These are phyloP conservation scores for Rhodeus uyekii DNA, from an alignment of 2,797 vertebrate genomes.

Conservation along the genomic window DNA sequence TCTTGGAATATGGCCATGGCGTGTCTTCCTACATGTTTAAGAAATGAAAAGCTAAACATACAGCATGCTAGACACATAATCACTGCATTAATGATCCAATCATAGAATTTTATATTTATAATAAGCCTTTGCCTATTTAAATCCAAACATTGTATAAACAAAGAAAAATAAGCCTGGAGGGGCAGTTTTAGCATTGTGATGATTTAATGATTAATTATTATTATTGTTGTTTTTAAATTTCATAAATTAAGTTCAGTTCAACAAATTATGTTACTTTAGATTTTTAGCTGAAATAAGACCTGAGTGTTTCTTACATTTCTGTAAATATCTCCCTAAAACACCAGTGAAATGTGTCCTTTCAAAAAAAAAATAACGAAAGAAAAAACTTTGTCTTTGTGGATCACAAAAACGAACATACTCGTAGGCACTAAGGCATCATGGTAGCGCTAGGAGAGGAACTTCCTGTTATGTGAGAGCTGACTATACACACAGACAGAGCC, in stretches of 20 bases:
- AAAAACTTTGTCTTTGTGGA: constrained; percentile 33
- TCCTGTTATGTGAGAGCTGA: constrained; percentile 60
- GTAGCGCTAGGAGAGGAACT: constrained; percentile 57
- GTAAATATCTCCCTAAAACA: background rate
- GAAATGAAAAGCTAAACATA: too few species aligned
- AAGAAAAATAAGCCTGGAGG: background rate
- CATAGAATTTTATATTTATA: too few species aligned
- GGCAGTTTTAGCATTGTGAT: background rate
- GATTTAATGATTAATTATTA: background rate
- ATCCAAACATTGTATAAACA: too few species aligned
- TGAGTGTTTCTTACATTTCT: background rate
- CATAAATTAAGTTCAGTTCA: background rate
- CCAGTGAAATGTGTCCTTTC: background rate
- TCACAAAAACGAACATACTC: constrained; percentile 37
- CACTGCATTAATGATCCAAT: too few species aligned
- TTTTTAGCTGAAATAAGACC: background rate
- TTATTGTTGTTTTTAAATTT: background rate
- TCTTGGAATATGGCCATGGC: too few species aligned
- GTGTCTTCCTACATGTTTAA: too few species aligned
- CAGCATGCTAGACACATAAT: too few species aligned
- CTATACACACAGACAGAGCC: constrained; percentile 49
- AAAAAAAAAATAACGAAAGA: background rate
- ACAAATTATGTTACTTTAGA: background rate
- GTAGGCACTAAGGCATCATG: constrained; percentile 48
- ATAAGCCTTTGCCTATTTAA: too few species aligned